These are phyloP conservation scores for Rhinichthys osculus DNA, from an alignment of 2,797 vertebrate species.

Conservation along the genomic window DNA sequence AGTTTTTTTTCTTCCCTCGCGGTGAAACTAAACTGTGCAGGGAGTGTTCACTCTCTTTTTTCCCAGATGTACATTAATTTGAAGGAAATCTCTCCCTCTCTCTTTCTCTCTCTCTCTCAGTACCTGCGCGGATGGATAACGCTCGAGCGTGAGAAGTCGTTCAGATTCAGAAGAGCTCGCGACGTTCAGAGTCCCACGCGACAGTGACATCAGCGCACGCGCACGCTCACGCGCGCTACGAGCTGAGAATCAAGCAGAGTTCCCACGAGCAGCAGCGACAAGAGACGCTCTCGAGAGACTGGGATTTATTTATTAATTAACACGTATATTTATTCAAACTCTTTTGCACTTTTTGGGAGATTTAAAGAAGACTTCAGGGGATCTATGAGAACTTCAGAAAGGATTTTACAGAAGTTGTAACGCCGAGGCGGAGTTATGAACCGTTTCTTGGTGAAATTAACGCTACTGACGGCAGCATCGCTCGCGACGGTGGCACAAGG, in stretches of 20 bases:
- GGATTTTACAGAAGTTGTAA: slow-evolving; percentile 75
- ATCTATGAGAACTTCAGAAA: slow-evolving; percentile 80
- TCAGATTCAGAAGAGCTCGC: slow-evolving; percentile 59
- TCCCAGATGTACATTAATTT: not conserved
- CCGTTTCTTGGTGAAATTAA: slow-evolving; percentile 82
- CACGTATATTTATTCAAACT: slow-evolving; percentile 68
- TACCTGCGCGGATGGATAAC: slow-evolving; percentile 55
- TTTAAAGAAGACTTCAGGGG: slow-evolving; percentile 68
- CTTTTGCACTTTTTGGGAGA: slow-evolving; percentile 46
- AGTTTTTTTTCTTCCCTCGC: slow-evolving; percentile 55
- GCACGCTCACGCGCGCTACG: slow-evolving; percentile 55
- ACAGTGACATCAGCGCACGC: slow-evolving; percentile 35
- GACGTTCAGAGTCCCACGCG: slow-evolving; percentile 54
- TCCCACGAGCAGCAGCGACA: slow-evolving; percentile 46
- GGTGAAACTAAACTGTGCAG: slow-evolving; percentile 55
- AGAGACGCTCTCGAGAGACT: slow-evolving; percentile 21
- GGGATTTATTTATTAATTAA: slow-evolving; percentile 66
- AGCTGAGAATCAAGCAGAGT: slow-evolving; percentile 66
- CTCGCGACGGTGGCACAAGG: slow-evolving; percentile 73
- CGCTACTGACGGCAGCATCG: slow-evolving; percentile 78
- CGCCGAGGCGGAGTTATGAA: slow-evolving; percentile 84
- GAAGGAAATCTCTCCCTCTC: not conserved
- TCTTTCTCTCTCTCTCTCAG: not conserved
- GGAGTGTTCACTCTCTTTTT: not conserved
- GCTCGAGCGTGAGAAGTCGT: slow-evolving; percentile 67